These are phyloP conservation scores for Thelaira solivaga DNA, from an alignment of 2,888 invertebrate genomes.

Conservation along the genomic window DNA sequence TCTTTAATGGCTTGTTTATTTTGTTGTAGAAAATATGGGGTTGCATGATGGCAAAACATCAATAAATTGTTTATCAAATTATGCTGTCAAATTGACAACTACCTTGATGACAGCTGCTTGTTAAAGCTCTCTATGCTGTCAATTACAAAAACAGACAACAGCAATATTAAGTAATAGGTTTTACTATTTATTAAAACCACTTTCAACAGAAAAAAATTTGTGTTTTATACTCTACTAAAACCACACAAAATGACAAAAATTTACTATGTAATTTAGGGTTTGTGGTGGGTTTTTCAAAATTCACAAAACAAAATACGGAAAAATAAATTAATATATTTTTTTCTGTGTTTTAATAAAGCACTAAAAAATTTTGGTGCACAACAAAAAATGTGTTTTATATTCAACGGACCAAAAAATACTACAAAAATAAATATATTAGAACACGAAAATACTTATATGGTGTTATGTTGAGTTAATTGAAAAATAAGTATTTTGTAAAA, in stretches of 20 bases:
- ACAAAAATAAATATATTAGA: no score
- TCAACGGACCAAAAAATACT: no score
- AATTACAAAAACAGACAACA: conserved; percentile 9
- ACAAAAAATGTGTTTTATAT: no score
- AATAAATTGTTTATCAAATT: conserved; percentile 36
- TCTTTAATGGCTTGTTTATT: background rate
- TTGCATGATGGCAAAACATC: background rate
- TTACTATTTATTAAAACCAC: conserved; percentile 41
- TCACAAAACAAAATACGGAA: no score
- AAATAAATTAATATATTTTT: no score
- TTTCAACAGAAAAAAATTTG: conserved; percentile 1
- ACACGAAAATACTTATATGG: no score
- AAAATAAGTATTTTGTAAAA: background rate
- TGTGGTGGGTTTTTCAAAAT: no score
- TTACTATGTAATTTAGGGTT: background rate
- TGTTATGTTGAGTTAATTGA: no score
- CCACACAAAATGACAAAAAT: conserved; percentile 13
- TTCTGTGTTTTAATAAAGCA: no score
- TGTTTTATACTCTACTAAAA: conserved; percentile 2
- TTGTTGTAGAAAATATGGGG: background rate
- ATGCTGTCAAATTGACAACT: conserved; percentile 39
- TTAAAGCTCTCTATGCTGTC: conserved; percentile 34
- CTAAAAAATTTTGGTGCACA: no score
- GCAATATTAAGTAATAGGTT: conserved; percentile 1
- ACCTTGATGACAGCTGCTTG: conserved; percentile 27